phyloP scores from a whole-genome alignment of 1,140 invertebrate species.

The Drosophila repleta region DNA sequence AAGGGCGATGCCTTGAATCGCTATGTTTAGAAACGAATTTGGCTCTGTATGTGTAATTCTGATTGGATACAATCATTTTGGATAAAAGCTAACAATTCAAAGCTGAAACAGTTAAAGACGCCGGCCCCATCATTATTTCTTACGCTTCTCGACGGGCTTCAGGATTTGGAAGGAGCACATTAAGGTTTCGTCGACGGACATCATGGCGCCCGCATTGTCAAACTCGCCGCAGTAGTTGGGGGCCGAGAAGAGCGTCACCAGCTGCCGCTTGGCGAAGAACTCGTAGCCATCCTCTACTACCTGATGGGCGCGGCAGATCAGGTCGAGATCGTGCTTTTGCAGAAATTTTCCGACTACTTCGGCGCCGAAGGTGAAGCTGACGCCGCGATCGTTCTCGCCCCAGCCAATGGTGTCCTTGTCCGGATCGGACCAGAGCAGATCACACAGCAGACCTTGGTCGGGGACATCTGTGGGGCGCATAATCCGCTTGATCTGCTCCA shows the following conservation, averaged over 20 bases:
- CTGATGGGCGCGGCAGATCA: slow-evolving; percentile 98
- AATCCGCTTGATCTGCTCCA: slow-evolving; percentile 95
- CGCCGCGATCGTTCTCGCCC: slow-evolving; percentile 98
- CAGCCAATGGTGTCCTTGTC: slow-evolving; percentile 95
- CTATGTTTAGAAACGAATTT: background rate
- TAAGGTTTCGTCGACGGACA: slow-evolving; percentile 99
- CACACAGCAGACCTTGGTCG: slow-evolving; percentile 96
- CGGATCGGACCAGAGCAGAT: slow-evolving; percentile 98
- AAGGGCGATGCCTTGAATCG: no score
- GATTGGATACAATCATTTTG: slow-evolving; percentile 8
- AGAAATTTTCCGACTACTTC: slow-evolving; percentile 97
- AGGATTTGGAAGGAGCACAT: slow-evolving; percentile 99
- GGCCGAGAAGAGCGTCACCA: slow-evolving; percentile 98
- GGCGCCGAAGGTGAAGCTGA: slow-evolving; percentile 97
- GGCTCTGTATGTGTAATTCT: background rate
- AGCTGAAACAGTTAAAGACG: slow-evolving; percentile 8
- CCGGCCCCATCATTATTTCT: slow-evolving; percentile 33
- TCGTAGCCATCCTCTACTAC: slow-evolving; percentile 99
- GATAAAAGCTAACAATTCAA: slow-evolving; percentile 23
- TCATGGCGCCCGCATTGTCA: slow-evolving; percentile 98
- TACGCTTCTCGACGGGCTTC: slow-evolving; percentile 89
- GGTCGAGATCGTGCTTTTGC: slow-evolving; percentile 96
- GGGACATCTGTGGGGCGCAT: slow-evolving; percentile 96
- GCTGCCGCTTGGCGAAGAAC: slow-evolving; percentile 98
- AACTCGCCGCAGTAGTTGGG: slow-evolving; percentile 99